phyloP scores from a whole-genome alignment of 2,797 vertebrate species.

The Peromyscus melanophrys region DNA sequence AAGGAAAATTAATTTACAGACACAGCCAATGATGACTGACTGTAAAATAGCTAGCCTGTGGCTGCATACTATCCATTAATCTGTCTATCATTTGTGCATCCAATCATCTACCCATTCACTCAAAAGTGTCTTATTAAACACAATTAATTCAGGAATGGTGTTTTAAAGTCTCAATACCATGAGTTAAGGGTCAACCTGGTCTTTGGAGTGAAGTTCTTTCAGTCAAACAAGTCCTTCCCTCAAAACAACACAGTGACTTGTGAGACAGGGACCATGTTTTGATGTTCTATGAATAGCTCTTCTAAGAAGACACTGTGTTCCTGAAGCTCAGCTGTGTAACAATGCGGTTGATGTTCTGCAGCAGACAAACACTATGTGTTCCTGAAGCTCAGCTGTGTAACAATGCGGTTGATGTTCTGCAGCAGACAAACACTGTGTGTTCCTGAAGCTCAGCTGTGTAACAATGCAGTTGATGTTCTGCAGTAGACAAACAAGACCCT shows the following conservation, averaged over 20 bases:
- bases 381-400: background rate
- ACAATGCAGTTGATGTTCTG: background rate
- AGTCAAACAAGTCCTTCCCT: background rate
- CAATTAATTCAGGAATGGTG: background rate
- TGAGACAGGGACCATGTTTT: background rate
- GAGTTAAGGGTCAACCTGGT: too few relatives aligned
- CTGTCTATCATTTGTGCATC: background rate
- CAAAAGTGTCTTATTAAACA: background rate
- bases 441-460: background rate
- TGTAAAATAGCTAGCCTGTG: slow-evolving; percentile 22
- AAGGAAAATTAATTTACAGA: slow-evolving; percentile 58
- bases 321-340: background rate
- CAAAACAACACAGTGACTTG: background rate
- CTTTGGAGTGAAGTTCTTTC: background rate
- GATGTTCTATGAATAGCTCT: background rate
- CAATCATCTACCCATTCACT: background rate
- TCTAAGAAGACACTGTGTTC: background rate
- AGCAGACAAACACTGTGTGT: background rate
- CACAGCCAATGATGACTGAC: background rate
- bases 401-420: background rate
- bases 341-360: background rate
- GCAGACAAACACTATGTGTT: background rate
- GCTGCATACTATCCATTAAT: background rate
- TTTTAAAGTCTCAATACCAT: background rate
- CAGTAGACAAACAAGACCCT: background rate